These are phyloP conservation scores for Neodiprion virginianus DNA, from an alignment of 1,140 invertebrate species.

Conservation along the genomic window DNA sequence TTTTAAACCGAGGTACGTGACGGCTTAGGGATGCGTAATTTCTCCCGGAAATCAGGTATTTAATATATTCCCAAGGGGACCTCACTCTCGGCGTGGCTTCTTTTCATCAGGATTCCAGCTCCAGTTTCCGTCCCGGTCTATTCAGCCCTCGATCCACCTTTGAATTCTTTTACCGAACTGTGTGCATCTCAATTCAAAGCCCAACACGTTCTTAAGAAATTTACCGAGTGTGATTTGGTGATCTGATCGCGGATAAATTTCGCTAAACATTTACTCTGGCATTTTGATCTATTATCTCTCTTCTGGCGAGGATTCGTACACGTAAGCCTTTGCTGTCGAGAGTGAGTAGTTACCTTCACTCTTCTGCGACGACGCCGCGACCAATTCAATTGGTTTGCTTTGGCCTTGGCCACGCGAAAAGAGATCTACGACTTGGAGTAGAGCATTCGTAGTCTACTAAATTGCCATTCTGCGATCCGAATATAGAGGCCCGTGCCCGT, in stretches of 20 bases:
- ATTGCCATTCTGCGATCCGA: neutral
- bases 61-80: neutral
- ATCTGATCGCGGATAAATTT: too few species aligned
- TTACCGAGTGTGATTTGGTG: too few species aligned
- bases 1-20: neutral
- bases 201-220: too few species aligned
- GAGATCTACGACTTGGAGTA: neutral
- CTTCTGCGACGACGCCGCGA: neutral
- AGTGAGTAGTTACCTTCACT: neutral
- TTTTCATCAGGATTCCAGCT: too few species aligned
- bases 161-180: too few species aligned
- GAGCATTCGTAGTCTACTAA: neutral
- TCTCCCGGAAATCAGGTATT: neutral
- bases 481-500: neutral
- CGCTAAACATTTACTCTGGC: too few species aligned
- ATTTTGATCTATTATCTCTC: too few species aligned
- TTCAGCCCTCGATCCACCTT: too few species aligned
- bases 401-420: neutral
- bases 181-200: too few species aligned
- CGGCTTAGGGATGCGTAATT: constrained; percentile 2
- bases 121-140: too few species aligned
- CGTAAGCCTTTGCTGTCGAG: too few species aligned
- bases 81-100: neutral
- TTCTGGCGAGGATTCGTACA: too few species aligned
- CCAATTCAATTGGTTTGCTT: neutral